phyloP scores from a whole-genome alignment of 2,113 vertebrate genomes.

The Crotalus helleri region DNA sequence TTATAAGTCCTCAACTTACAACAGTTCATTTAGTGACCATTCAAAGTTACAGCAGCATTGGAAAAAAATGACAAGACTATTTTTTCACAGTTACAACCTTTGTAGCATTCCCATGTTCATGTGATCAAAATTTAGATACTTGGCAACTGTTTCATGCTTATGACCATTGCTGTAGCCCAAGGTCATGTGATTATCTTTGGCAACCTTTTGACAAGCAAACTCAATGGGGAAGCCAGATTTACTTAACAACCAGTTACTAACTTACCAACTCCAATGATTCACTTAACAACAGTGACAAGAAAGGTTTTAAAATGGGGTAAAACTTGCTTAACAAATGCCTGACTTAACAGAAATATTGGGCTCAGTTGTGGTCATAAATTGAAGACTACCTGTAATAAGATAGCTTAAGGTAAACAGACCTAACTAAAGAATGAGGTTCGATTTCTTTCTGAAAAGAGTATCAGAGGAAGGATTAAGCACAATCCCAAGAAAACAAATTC shows the following conservation, averaged over 20 bases:
- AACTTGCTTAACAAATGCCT: not conserved
- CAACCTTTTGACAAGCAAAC: not conserved
- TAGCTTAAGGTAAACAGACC: not conserved
- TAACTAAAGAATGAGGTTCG: not conserved
- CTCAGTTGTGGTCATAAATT: not conserved
- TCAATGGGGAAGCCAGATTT: not conserved
- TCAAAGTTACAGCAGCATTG: not conserved
- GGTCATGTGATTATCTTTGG: too few relatives aligned
- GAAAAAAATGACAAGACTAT: not conserved
- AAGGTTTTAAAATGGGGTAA: not conserved
- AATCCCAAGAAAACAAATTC: not conserved
- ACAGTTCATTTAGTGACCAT: not conserved
- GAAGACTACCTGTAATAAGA: not conserved
- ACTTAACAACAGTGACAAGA: not conserved
- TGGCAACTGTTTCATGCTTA: not conserved
- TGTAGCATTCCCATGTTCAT: not conserved
- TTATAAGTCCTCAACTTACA: not conserved
- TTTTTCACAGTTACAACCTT: not conserved
- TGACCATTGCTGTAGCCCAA: not conserved
- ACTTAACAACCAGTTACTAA: not conserved
- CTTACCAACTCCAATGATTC: not conserved
- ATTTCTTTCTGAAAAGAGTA: not conserved
- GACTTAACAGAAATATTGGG: not conserved
- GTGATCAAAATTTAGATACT: not conserved
- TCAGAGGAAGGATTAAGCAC: not conserved